Conservation (phyloP, 2,888 invertebrate species). For the Andrena fulva region DNA sequence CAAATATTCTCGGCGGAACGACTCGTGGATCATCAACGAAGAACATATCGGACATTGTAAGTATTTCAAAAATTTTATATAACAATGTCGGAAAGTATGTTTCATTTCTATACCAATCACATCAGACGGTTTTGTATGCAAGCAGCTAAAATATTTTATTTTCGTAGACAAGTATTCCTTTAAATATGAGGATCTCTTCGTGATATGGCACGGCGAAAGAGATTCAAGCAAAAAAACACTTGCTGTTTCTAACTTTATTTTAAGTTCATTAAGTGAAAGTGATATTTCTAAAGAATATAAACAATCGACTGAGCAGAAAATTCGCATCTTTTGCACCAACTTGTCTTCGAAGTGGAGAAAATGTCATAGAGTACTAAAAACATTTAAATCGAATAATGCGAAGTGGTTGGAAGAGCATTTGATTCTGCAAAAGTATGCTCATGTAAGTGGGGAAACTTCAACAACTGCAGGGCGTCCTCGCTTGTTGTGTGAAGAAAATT, state of each 20-base stretch:
- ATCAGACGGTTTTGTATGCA: no score
- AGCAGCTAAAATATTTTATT: background rate
- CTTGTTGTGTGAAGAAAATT: background rate
- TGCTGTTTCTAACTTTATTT: constrained; percentile 6
- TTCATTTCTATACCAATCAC: no score
- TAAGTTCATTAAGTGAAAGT: background rate
- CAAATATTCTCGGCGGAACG: no score
- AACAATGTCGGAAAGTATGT: background rate
- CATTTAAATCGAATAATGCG: background rate
- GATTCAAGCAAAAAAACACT: background rate
- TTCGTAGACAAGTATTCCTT: constrained; percentile 10
- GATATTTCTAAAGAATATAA: constrained; percentile 8
- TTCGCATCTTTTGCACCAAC: background rate
- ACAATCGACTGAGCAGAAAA: background rate
- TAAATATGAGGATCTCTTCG: constrained; percentile 1
- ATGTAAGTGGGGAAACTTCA: background rate
- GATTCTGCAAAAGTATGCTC: background rate
- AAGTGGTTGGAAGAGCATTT: background rate
- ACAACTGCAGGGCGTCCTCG: background rate
- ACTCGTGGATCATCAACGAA: no score
- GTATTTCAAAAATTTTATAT: no score
- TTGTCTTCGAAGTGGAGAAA: background rate
- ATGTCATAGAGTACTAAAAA: background rate
- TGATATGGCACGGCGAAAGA: background rate
- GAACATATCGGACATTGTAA: no score